A percentile compares a stretch with the other conserved stretches of the same genome.
Evolutionary conservation across 2,888 invertebrate species (phyloP).

Genomic region (Trachelus iudaicus): DNA sequence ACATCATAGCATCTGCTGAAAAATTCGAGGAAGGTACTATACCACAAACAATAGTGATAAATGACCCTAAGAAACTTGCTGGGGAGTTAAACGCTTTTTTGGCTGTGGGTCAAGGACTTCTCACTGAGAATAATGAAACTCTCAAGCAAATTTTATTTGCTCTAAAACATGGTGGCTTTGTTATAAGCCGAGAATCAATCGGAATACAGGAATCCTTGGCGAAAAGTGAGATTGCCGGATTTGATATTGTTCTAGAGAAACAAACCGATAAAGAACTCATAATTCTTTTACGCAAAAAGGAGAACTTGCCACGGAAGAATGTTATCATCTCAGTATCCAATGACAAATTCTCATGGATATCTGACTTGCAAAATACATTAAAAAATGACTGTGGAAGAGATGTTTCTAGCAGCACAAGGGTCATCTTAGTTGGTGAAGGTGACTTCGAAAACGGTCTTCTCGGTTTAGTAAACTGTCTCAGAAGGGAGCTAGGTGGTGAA

Average conservation of each 20-base stretch:
- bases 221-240: slow-evolving; percentile 11
- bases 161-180: slow-evolving; percentile 43
- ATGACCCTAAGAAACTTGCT: slow-evolving; percentile 71
- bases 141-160: slow-evolving; percentile 27
- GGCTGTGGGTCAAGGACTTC: slow-evolving; percentile 68
- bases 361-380: slow-evolving; percentile 52
- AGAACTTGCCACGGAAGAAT: slow-evolving; percentile 43
- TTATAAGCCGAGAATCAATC: slow-evolving; percentile 45
- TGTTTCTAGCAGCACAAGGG: slow-evolving; percentile 65
- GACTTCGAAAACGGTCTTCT: slow-evolving; percentile 81
- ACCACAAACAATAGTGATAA: slow-evolving; percentile 69
- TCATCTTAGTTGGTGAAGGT: slow-evolving; percentile 76
- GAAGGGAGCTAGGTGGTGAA: slow-evolving; percentile 78
- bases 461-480: slow-evolving; percentile 89
- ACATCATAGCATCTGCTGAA: slow-evolving; percentile 64
- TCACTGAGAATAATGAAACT: slow-evolving; percentile 49
- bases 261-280: slow-evolving; percentile 28
- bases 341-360: slow-evolving; percentile 60
- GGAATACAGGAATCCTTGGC: slow-evolving; percentile 9
- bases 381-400: slow-evolving; percentile 63
- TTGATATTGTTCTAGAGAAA: slow-evolving; percentile 50
- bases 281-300: slow-evolving; percentile 41
- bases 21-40: slow-evolving; percentile 66
- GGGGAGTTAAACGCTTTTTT: slow-evolving; percentile 68
- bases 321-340: slow-evolving; percentile 46